These are phyloP conservation scores for Axis porcinus DNA, from an alignment of 2,113 vertebrate species.

Conservation along the genomic window DNA sequence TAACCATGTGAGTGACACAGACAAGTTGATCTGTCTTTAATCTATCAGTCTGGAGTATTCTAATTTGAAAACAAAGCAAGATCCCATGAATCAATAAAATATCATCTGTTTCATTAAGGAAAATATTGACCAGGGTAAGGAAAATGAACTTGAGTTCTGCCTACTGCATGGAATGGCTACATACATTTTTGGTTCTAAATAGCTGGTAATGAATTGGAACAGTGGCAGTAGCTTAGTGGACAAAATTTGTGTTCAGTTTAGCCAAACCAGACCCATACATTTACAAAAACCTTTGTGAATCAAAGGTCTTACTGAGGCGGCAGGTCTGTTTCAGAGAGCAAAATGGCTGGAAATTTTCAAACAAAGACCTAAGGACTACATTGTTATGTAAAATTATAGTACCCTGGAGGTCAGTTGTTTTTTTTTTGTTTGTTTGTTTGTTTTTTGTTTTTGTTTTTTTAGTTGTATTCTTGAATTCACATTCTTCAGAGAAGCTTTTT, in stretches of 20 bases:
- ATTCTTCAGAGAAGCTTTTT: neutral
- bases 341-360: neutral
- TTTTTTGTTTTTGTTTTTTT: neutral
- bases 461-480: neutral
- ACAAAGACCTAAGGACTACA: neutral
- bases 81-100: neutral
- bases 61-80: neutral
- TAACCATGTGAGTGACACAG: neutral
- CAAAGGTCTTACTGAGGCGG: neutral
- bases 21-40: neutral
- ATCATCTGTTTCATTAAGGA: neutral
- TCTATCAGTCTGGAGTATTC: neutral
- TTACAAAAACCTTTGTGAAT: neutral
- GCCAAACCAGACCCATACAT: neutral
- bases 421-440: too few species aligned
- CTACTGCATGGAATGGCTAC: neutral
- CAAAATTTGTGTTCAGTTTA: neutral
- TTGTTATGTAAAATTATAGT: neutral
- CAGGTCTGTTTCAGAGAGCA: neutral
- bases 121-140: neutral
- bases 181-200: neutral
- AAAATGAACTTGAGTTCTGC: neutral
- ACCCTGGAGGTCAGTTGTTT: neutral
- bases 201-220: neutral
- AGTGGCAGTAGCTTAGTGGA: neutral